Base-by-base conservation (phyloP, 2,888 invertebrate species). In the Lissocephala sabroskyi region DNA sequence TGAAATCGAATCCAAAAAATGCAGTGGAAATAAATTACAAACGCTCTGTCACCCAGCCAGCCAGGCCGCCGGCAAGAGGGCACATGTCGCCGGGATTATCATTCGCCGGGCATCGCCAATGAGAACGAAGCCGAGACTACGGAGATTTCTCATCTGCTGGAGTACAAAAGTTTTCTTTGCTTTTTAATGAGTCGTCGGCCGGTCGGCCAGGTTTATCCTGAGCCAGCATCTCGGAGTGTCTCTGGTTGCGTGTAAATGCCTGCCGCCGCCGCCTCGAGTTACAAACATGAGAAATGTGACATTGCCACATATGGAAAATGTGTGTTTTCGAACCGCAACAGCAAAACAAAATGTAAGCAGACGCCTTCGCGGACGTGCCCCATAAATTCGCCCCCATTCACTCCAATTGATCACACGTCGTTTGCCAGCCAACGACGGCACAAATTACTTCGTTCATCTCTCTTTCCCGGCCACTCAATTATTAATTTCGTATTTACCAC, bases 1-100 rank as follows among this genome's bases (percentile, higher is more conserved):
- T 23, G 49, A 49, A 77, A 77, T 75, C 78, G 71, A 75, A 78
- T 66, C 66, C 75, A 78, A 76, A 75, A 73, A 73, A 74, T 73
- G 75, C 75, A 71, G 78, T 77, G 64, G n/a, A 73, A 73, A 73
- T 73, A 73, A 73, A 73, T 73, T 73, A 73, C 78, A 59, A 77
- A 70, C 70, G 75, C 66, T 71, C 77, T 77, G 70, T 71, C 70
- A 71, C 77, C 70, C 77, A 74, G 56, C 61, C 64, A 48, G 47
- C n/a, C 59, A 45, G 49, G 50, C 39, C 37, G 13, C 32, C 3
- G 57, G 44, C 52, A 47, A 49, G 53, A 56, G 67, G 53, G 76
- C 55, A 56, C 61, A 67, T 78, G 71, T 76, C 59, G 73, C 76
- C n/a, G 54, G 57, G 60, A 73, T 76, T 73, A 76, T 73, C 73